Evolutionary conservation across 1,140 invertebrate genomes (phyloP), one percentile per base, ranked within the genome.

Genomic region (Drosophila mauritiana): DNA sequence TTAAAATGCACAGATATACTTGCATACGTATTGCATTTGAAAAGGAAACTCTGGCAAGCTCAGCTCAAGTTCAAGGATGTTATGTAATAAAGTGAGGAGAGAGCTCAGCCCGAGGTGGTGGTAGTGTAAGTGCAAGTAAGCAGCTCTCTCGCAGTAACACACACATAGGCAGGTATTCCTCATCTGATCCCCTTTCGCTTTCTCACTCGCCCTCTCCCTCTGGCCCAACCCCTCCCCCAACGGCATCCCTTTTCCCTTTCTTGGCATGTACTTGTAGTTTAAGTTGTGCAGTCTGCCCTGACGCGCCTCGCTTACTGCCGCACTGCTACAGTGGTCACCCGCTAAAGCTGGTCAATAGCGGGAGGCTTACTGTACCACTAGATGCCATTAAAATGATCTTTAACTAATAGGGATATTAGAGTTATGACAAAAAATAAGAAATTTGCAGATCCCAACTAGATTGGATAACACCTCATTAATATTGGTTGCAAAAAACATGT

Each of bases 31-130:
- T 36, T 36, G 4, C 27, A 36, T 13, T 68, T 59, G 68, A 67
- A 76, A 62, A 25, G 49, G 56, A 62, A 73, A 64, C 63, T 57
- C 64, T 73, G 62, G 76, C 75, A 77, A 79, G 79, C 74, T 70
- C 46, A 70, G 79, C 81, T 91, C 81, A 91, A 91, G 90, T 91
- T 91, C 90, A 91, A 91, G 90, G 86, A 90, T 91, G 84, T 91
- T 91, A 91, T 91, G 90, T 75, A 91, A 91, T 85, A 80, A 67
- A 78, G 46, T 61, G 52, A 54, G 69, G 58, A 49, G 36, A 46
- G 64, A 70, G 49, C 34, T 25, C 31, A 34, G 12, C 48, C 15
- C 22, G 48, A 39, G 39, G 39, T 69, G 27, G 40, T 45, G 55
- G 22, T 34, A 31, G 36, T 46, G 72, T 77, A 52, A 62, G 51